A percentile compares a stretch with the other conserved stretches of the same genome.
These are phyloP conservation scores for Lagopus muta DNA, from an alignment of 2,113 vertebrate species.

Conservation along the genomic window DNA sequence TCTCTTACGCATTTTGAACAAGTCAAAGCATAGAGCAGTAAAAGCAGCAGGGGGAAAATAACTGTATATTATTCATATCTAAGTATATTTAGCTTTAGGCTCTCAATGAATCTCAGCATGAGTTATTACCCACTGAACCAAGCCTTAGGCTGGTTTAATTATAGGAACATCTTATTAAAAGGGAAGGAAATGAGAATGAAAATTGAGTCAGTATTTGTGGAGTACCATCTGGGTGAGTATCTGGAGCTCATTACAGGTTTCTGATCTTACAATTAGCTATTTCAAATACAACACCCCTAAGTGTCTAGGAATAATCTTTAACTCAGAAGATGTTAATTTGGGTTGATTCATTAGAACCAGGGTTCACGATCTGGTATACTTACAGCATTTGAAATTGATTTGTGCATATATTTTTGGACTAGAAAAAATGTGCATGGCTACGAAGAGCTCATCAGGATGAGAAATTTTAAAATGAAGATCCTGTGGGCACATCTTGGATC, in stretches of 20 bases:
- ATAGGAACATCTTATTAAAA: conserved; percentile 3
- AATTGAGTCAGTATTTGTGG: not conserved
- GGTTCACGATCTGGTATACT: not conserved
- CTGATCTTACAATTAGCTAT: not conserved
- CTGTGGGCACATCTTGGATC: not conserved
- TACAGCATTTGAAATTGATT: not conserved
- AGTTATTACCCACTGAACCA: not conserved
- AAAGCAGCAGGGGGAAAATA: not conserved
- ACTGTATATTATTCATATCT: not conserved
- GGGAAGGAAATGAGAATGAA: conserved; percentile 4
- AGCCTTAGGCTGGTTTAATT: conserved; percentile 22
- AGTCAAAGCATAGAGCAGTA: not conserved
- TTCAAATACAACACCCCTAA: not conserved
- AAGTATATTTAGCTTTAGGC: not conserved
- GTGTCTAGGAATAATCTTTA: not conserved
- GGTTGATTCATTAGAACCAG: not conserved
- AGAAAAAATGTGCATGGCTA: not conserved
- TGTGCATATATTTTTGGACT: not conserved
- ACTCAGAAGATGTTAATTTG: not conserved
- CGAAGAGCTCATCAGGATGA: not conserved
- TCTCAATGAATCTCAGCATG: not conserved
- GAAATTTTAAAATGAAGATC: not conserved
- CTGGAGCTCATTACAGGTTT: conserved; percentile 21
- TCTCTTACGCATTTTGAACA: not conserved
- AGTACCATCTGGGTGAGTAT: not conserved